Conservation (phyloP, 1,140 invertebrate genomes). For the Apis dorsata region DNA sequence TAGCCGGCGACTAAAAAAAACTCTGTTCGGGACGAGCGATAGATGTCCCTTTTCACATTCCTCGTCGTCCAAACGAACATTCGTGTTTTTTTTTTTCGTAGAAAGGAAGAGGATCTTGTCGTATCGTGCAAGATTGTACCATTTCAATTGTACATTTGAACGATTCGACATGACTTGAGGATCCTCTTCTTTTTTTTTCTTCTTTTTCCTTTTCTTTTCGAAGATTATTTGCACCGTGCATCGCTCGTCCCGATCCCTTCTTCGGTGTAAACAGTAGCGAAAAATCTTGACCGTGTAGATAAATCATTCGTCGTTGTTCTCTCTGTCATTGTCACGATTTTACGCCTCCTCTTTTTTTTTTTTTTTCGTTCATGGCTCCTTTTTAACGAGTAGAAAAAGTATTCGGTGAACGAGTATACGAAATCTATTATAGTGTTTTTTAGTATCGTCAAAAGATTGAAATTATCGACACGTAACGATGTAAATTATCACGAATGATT, state of each 20-base stretch:
- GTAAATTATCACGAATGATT: no score
- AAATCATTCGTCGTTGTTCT: slow-evolving; percentile 37
- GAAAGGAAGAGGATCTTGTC: slow-evolving; percentile 5
- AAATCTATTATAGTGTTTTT: no score
- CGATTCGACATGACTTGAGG: background rate
- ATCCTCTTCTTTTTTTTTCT: background rate
- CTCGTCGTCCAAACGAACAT: background rate
- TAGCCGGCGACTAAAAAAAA: slow-evolving; percentile 39
- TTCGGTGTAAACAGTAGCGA: slow-evolving; percentile 47
- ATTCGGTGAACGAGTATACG: background rate
- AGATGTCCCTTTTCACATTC: slow-evolving; percentile 2
- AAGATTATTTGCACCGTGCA: background rate
- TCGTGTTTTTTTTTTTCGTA: background rate
- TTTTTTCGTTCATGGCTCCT: slow-evolving; percentile 18
- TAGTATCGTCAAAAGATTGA: no score
- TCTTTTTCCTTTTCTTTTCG: background rate
- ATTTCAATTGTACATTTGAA: background rate
- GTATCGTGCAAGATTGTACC: no score
- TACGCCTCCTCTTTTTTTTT: background rate
- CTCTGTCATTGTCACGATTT: slow-evolving; percentile 46
- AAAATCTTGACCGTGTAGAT: slow-evolving; percentile 47
- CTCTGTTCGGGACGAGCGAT: slow-evolving; percentile 57
- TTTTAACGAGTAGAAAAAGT: background rate
- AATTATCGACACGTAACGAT: no score
- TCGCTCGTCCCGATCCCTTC: slow-evolving; percentile 56